Conservation (phyloP, 1,140 invertebrate genomes). For the Micrasema minimum region DNA sequence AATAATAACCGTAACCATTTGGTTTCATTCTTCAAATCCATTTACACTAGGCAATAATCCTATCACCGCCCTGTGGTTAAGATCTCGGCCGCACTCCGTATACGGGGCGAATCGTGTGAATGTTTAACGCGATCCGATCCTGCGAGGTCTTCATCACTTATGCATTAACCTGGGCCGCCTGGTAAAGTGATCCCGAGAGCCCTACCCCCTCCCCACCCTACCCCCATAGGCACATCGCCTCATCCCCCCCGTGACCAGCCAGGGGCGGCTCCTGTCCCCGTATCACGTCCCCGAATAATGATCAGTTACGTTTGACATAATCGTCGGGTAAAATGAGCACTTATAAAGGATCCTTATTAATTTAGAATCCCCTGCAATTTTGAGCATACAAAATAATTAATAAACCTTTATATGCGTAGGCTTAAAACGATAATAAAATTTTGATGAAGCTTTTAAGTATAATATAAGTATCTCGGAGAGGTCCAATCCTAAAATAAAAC, state of each 20-base stretch:
- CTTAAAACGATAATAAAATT: no score
- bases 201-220: slow-evolving; percentile 8
- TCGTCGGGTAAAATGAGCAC: slow-evolving; percentile 26
- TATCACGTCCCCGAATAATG: slow-evolving; percentile 35
- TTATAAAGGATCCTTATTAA: no score
- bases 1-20: slow-evolving; percentile 29
- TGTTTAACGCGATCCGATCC: slow-evolving; percentile 48
- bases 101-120: slow-evolving; percentile 49
- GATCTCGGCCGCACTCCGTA: slow-evolving; percentile 45
- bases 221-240: no score
- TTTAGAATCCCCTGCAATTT: no score
- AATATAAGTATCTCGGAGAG: no score
- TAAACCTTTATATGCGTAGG: no score
- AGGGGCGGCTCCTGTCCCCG: no score
- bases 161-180: slow-evolving; percentile 48
- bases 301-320: slow-evolving; percentile 30
- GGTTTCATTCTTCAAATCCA: slow-evolving; percentile 30
- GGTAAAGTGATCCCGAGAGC: slow-evolving; percentile 40
- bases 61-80: slow-evolving; percentile 40
- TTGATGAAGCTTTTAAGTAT: no score
- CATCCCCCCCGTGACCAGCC: no score
- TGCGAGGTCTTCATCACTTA: slow-evolving; percentile 48
- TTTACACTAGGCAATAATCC: slow-evolving; percentile 44
- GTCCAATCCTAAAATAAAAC: no score
- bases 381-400: no score